These are phyloP conservation scores for Hemibagrus guttatus DNA, from an alignment of 2,797 vertebrate genomes.

Conservation along the genomic window DNA sequence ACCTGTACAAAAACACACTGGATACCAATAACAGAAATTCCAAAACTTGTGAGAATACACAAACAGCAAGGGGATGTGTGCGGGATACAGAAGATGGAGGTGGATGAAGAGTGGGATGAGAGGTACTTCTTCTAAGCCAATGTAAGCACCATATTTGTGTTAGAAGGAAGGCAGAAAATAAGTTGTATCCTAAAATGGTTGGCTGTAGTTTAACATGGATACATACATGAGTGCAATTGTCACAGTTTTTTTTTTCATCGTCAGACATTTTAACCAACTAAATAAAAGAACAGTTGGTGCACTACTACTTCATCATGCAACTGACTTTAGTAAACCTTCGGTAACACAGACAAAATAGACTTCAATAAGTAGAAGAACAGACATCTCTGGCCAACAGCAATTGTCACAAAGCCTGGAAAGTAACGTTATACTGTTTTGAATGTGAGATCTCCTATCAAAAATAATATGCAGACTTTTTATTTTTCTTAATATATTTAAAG, in stretches of 20 bases:
- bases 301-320: slow-evolving; percentile 85
- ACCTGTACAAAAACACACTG: slow-evolving; percentile 81
- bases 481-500: slow-evolving; percentile 86
- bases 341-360: slow-evolving; percentile 86
- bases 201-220: slow-evolving; percentile 74
- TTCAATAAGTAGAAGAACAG: slow-evolving; percentile 80
- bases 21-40: slow-evolving; percentile 80
- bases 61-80: slow-evolving; percentile 72
- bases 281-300: slow-evolving; percentile 79
- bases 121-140: slow-evolving; percentile 78
- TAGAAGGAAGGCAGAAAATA: slow-evolving; percentile 77
- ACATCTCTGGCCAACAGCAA: slow-evolving; percentile 81
- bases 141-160: slow-evolving; percentile 83
- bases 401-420: slow-evolving; percentile 80
- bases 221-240: slow-evolving; percentile 77
- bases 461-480: slow-evolving; percentile 82
- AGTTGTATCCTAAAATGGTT: slow-evolving; percentile 61
- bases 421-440: slow-evolving; percentile 77
- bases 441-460: slow-evolving; percentile 86
- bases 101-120: slow-evolving; percentile 69
- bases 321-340: slow-evolving; percentile 84
- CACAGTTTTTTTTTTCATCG: slow-evolving; percentile 74
- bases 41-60: slow-evolving; percentile 80
- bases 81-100: slow-evolving; percentile 64
- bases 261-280: slow-evolving; percentile 79